Base-by-base conservation (phyloP, 2,888 invertebrate species). In the Cephus runcator region DNA sequence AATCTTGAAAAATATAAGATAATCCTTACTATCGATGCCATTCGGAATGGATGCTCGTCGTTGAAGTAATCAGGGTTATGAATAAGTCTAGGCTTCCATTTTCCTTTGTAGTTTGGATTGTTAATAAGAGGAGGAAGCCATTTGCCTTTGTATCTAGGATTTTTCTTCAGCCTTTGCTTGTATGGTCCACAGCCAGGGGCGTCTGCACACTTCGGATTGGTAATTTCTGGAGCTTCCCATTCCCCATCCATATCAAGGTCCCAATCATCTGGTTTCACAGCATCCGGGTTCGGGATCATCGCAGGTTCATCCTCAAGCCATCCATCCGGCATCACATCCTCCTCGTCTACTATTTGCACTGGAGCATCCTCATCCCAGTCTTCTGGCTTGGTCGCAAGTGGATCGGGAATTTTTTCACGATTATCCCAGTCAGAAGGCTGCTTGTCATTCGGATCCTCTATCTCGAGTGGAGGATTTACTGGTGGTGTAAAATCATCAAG, bases 211-310 rank as follows among this genome's bases (percentile, higher is more conserved):
- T 93, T 93, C 0, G 98, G 98, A 93, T 99, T 99, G 87, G 96
- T 96, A 40, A 99, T 94, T 77, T 97, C 93, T 0, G 99, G 98
- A 6, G 99, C 95, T 92, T 99, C 99, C 99, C 99, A 99, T 89
- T 97, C 96, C 1, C 99, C 99, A 92, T 99, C 99, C 96, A 99
- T 99, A 83, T 99, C 98, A 31, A 96, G 95, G 92, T 99, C 99
- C 98, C 99, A 99, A 92, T 99, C 99, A 0, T 94, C 94, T 0
- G 99, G 99, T 92, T 97, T 98, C 77, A 93, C 92, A 0, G 98
- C 97, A 74, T 94, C 94, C 0, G 97, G 96, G 92, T 99, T 99
- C 1, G 97, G 95, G 77, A 97, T 94, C 92, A 96, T 96, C 76
- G 96, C 95, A 0, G 96, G 95, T 91, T 99, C 99, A 86, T 98